Percentiles rank a stretch among this genome's conserved stretches.
phyloP scores from a whole-genome alignment of 2,888 invertebrate genomes.

The Rotaria sp. region DNA sequence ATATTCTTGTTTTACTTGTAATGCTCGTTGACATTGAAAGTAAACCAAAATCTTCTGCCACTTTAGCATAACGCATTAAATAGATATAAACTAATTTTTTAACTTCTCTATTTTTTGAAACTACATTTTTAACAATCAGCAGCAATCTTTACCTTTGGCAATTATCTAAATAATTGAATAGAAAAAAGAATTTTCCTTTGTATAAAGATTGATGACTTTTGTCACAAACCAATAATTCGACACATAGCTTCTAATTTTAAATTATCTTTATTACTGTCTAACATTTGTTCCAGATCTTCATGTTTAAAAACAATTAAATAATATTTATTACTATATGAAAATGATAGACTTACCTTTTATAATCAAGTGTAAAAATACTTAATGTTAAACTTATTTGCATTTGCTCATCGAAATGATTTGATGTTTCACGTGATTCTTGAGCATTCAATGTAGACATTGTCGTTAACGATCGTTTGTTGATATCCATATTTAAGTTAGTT shows the following conservation, averaged over 20 bases:
- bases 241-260: conserved; percentile 98
- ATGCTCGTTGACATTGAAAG: conserved; percentile 89
- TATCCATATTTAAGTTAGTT: background rate
- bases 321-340: background rate
- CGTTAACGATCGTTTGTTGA: background rate
- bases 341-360: conserved; percentile 34
- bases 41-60: conserved; percentile 93
- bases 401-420: background rate
- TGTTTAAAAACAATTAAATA: conserved; percentile 56
- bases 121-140: conserved; percentile 98
- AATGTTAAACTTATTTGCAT: background rate
- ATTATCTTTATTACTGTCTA: conserved; percentile 93
- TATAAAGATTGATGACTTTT: conserved; percentile 53
- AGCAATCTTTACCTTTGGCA: conserved; percentile 93
- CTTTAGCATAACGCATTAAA: conserved; percentile 93
- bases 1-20: conserved; percentile 65
- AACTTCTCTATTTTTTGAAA: conserved; percentile 90
- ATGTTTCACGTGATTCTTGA: background rate
- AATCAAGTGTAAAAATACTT: conserved; percentile 37
- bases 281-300: conserved; percentile 92
- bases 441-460: background rate
- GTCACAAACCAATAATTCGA: conserved; percentile 72
- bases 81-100: conserved; percentile 98
- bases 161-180: conserved; percentile 51
- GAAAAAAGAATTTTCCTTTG: background rate